Evolutionary conservation across 2,113 vertebrate species (phyloP).

Genomic region (Oreochromis spilurus): DNA sequence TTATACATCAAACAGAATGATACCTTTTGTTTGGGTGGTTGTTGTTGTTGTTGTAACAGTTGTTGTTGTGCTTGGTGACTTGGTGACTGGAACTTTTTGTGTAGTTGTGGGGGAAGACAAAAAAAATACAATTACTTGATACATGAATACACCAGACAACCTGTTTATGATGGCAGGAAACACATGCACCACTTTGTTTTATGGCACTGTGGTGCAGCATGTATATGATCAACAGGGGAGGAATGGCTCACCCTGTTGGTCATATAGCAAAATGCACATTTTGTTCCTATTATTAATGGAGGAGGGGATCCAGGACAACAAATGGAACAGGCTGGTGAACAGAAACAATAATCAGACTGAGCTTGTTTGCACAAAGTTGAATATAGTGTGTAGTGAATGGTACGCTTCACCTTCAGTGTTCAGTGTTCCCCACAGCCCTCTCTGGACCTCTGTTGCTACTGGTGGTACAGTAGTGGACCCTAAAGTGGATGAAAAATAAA

Average conservation of each 20-base stretch:
- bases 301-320: background rate
- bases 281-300: background rate
- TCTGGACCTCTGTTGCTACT: background rate
- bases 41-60: conserved; percentile 10
- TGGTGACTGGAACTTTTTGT: conserved; percentile 31
- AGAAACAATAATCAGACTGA: background rate
- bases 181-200: background rate
- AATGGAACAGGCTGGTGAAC: background rate
- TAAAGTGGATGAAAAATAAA: background rate
- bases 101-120: conserved; percentile 43
- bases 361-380: background rate
- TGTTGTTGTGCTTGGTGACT: conserved; percentile 10
- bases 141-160: background rate
- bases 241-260: conserved; percentile 52
- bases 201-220: background rate
- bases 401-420: conserved; percentile 22
- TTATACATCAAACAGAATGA: background rate
- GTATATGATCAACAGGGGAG: background rate
- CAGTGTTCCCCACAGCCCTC: background rate
- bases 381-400: background rate
- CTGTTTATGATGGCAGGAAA: background rate
- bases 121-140: background rate
- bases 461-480: conserved; percentile 36
- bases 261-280: background rate
- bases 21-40: conserved; percentile 53